Conservation (phyloP, 2,113 vertebrate species). For the Phyllostomus discolor region DNA sequence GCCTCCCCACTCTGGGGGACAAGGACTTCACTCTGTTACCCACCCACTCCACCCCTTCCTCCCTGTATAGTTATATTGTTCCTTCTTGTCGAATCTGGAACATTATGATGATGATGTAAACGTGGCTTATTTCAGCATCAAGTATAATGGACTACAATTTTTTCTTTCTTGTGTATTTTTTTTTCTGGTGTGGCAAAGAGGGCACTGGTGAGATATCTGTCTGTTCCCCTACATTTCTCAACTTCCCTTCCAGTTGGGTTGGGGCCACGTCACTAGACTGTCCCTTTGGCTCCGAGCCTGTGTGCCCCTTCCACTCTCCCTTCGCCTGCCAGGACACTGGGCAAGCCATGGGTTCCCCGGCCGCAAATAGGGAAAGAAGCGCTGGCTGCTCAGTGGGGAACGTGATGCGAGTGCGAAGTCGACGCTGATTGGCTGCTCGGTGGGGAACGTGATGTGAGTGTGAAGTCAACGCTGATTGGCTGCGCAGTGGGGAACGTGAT, state of each 20-base stretch:
- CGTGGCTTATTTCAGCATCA: not conserved
- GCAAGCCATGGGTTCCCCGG: not conserved
- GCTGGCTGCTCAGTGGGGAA: not conserved
- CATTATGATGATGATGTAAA: not conserved
- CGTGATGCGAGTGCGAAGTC: not conserved
- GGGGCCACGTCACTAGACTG: not conserved
- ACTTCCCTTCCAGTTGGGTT: not conserved
- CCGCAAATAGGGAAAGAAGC: not conserved
- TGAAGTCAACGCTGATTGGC: no score
- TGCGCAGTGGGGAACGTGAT: no score
- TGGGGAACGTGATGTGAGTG: not conserved
- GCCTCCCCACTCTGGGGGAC: not conserved
- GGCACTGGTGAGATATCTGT: not conserved
- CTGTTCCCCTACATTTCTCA: not conserved
- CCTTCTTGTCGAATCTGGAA: not conserved
- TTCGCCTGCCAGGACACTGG: not conserved
- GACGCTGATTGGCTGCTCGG: not conserved
- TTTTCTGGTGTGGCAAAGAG: not conserved
- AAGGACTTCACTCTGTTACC: not conserved
- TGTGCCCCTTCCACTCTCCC: not conserved
- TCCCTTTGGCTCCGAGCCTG: not conserved
- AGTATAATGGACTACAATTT: not conserved
- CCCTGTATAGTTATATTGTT: not conserved
- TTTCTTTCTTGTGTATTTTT: not conserved
- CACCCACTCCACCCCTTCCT: not conserved